Percentiles rank a stretch among this genome's conserved stretches.
phyloP scores from a whole-genome alignment of 2,888 invertebrate genomes.

The Malthinus flaveolus region DNA sequence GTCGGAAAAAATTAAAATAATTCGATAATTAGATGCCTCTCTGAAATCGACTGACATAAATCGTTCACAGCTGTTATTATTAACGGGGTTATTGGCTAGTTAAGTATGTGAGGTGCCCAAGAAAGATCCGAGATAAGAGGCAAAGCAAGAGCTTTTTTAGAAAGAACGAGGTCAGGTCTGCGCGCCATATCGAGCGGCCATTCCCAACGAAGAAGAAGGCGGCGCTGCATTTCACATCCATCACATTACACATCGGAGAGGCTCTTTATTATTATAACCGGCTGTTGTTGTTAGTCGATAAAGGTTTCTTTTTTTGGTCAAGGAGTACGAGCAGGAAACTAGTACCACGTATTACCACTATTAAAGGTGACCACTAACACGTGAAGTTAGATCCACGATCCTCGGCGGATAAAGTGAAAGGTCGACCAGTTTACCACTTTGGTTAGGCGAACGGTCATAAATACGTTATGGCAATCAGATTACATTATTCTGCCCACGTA shows the following conservation, averaged over 20 bases:
- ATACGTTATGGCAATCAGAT: background rate
- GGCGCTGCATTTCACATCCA: constrained; percentile 34
- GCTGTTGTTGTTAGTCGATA: constrained; percentile 30
- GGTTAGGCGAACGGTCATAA: background rate
- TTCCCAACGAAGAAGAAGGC: constrained; percentile 34
- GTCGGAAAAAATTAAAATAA: constrained; percentile 11
- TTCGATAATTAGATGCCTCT: constrained; percentile 13
- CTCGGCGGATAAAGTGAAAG: constrained; percentile 34
- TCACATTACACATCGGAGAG: constrained; percentile 29
- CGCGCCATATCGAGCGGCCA: constrained; percentile 41
- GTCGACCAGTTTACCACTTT: constrained; percentile 31
- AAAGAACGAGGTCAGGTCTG: constrained; percentile 41
- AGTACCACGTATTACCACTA: constrained; percentile 28
- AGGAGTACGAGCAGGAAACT: constrained; percentile 34
- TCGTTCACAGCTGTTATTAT: constrained; percentile 37
- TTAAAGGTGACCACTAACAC: constrained; percentile 21
- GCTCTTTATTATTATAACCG: constrained; percentile 34
- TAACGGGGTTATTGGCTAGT: constrained; percentile 40
- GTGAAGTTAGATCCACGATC: constrained; percentile 18
- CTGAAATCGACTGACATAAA: constrained; percentile 29
- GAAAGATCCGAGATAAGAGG: constrained; percentile 22
- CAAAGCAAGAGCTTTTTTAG: constrained; percentile 22
- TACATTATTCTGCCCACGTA: too few species aligned
- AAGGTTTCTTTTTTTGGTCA: constrained; percentile 30
- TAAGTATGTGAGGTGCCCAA: constrained; percentile 32